phyloP scores from a whole-genome alignment of 2,888 invertebrate genomes.

The Aporophyla lueneburgensis region DNA sequence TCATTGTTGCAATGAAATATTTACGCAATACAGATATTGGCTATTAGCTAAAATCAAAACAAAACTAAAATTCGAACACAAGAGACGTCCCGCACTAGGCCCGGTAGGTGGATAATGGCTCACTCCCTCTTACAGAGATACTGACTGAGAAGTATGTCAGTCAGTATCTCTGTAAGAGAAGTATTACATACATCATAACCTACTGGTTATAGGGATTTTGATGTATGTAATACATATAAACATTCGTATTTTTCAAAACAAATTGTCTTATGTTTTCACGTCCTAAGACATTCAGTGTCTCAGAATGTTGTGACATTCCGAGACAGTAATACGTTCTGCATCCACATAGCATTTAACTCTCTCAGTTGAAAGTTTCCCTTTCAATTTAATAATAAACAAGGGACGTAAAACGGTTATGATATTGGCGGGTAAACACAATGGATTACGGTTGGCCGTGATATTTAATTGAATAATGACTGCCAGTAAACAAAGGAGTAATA shows the following conservation, averaged over 20 bases:
- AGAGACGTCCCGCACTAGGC: too few species aligned
- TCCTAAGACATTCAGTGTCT: background rate
- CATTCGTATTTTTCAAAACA: background rate
- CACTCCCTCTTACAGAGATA: too few species aligned
- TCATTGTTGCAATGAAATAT: background rate
- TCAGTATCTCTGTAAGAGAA: too few species aligned
- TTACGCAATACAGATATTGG: background rate
- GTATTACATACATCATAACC: too few species aligned
- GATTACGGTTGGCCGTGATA: constrained; percentile 67
- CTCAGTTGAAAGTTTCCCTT: constrained; percentile 19
- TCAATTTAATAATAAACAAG: constrained; percentile 46
- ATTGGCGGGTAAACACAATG: constrained; percentile 54
- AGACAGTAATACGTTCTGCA: too few species aligned
- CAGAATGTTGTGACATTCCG: too few species aligned
- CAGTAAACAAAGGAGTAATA: constrained; percentile 78
- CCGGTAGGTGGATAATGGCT: too few species aligned
- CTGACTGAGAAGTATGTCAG: too few species aligned
- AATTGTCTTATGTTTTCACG: background rate
- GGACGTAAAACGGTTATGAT: constrained; percentile 46
- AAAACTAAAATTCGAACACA: too few species aligned
- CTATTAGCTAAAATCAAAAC: too few species aligned
- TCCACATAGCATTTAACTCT: background rate
- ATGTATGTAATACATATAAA: too few species aligned
- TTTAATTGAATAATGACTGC: constrained; percentile 81
- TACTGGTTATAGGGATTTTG: too few species aligned